Percentiles rank a stretch among this genome's conserved stretches.
These are phyloP conservation scores for Macropus fuliginosus DNA, from an alignment of 2,797 vertebrate species.

Conservation along the genomic window DNA sequence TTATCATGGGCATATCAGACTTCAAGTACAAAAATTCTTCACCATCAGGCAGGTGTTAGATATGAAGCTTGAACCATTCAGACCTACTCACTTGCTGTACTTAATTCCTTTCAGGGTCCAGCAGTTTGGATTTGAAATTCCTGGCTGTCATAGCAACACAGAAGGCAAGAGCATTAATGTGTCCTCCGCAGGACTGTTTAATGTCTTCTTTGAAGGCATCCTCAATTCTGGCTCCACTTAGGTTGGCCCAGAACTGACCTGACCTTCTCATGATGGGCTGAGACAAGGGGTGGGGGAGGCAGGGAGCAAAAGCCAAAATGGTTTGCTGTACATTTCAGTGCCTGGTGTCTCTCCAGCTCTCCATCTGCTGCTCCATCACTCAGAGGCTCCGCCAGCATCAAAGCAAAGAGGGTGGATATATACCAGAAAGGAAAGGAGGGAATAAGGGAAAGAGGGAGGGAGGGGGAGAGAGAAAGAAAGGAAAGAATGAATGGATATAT, in stretches of 20 bases:
- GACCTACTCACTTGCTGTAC: slow-evolving; percentile 56
- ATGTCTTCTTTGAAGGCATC: slow-evolving; percentile 53
- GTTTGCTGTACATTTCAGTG: background rate
- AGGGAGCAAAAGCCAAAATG: background rate
- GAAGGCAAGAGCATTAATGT: slow-evolving; percentile 65
- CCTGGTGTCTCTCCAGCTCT: background rate
- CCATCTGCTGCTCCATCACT: background rate
- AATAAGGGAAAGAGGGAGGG: too few relatives aligned
- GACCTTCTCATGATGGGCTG: background rate
- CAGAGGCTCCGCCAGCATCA: background rate
- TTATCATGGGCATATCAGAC: slow-evolving; percentile 11
- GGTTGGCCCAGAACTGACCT: slow-evolving; percentile 36
- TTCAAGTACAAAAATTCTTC: slow-evolving; percentile 47
- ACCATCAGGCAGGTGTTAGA: slow-evolving; percentile 68
- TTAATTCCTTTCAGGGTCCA: slow-evolving; percentile 63
- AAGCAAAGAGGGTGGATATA: background rate
- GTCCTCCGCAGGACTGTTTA: slow-evolving; percentile 59
- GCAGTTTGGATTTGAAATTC: slow-evolving; percentile 72
- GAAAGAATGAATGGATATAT: too few relatives aligned
- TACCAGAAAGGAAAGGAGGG: too few relatives aligned
- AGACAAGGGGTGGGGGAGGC: background rate
- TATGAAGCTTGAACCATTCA: slow-evolving; percentile 54
- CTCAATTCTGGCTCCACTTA: slow-evolving; percentile 43
- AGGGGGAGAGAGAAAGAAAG: too few relatives aligned
- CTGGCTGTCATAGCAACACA: slow-evolving; percentile 74